Conservation (phyloP, 2,797 vertebrate genomes). For the Phoeniculus purpureus region DNA sequence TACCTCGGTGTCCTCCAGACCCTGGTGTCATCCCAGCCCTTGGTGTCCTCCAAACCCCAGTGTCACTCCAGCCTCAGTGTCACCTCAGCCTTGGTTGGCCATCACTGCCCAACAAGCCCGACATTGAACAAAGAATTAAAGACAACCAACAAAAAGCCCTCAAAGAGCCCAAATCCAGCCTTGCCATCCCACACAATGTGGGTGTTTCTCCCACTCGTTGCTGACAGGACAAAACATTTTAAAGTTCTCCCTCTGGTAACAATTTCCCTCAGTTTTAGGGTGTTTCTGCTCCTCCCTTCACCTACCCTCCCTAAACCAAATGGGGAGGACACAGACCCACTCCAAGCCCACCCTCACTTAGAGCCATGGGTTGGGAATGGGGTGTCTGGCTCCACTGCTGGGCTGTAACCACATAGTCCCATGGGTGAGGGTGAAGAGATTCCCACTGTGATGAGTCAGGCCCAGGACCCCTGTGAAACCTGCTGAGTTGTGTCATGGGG, state of each 20-base stretch:
- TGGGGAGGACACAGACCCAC: accelerated
- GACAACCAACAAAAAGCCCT: accelerated
- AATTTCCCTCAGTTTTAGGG: accelerated
- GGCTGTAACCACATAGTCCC: not conserved
- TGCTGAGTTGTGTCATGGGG: not conserved
- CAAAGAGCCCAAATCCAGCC: not conserved
- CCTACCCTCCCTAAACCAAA: not conserved
- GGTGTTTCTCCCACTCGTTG: accelerated
- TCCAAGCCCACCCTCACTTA: not conserved
- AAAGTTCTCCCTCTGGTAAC: accelerated
- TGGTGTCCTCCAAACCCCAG: not conserved
- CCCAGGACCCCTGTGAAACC: not conserved
- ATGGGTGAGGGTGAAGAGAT: not conserved
- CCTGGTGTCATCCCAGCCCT: accelerated
- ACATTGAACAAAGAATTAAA: not conserved
- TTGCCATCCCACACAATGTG: not conserved
- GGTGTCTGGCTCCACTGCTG: accelerated
- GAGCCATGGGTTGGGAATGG: accelerated
- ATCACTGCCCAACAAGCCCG: not conserved
- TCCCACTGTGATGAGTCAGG: not conserved
- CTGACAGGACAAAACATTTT: not conserved
- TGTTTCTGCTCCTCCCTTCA: not conserved
- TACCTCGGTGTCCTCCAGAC: accelerated
- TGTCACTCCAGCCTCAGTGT: accelerated
- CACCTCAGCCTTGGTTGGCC: accelerated